phyloP scores from a whole-genome alignment of 1,140 invertebrate genomes.

The Drosophila virilis region DNA sequence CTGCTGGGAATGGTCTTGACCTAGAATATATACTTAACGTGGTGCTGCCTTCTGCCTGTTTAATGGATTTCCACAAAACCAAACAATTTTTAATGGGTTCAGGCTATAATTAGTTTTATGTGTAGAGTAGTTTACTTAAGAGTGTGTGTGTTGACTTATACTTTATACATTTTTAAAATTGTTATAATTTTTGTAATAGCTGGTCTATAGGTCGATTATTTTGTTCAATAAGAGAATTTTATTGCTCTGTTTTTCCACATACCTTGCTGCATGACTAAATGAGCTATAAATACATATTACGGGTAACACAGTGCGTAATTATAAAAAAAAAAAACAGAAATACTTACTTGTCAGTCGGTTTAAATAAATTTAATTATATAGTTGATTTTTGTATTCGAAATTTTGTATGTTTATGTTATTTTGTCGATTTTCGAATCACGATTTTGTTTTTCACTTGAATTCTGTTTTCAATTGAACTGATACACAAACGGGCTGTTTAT shows the following conservation, averaged over 20 bases:
- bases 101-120: no score
- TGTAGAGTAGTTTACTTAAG: no score
- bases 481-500: neutral
- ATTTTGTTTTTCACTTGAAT: conserved; percentile 7
- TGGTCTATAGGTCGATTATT: no score
- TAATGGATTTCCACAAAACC: no score
- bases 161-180: no score
- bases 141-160: no score
- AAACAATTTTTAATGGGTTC: no score
- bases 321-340: neutral
- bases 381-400: conserved; percentile 39
- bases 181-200: no score
- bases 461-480: conserved; percentile 5
- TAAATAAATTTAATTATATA: conserved; percentile 44
- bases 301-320: neutral
- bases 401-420: conserved; percentile 8
- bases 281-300: neutral
- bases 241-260: neutral
- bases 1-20: no score
- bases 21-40: no score
- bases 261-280: neutral
- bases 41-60: no score
- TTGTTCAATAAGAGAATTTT: no score
- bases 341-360: conserved; percentile 58
- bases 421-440: conserved; percentile 14